phyloP scores from a whole-genome alignment of 2,113 vertebrate species.

The Semicossyphus pulcher region DNA sequence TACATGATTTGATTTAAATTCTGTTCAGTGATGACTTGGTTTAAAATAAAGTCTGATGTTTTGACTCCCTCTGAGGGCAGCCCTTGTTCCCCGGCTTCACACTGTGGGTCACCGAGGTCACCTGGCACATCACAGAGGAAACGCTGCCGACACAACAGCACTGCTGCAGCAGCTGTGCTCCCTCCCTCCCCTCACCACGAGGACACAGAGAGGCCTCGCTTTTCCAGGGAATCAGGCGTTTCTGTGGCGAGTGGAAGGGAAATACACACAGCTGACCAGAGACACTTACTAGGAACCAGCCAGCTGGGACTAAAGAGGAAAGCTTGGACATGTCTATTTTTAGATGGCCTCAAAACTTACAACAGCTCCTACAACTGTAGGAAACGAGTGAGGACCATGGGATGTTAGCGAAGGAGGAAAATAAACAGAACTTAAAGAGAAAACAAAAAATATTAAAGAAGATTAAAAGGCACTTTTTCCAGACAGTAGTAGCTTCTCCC shows the following conservation, averaged over 20 bases:
- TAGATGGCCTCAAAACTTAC: slow-evolving; percentile 31
- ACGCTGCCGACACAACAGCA: slow-evolving; percentile 61
- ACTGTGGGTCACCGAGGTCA: slow-evolving; percentile 71
- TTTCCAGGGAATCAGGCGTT: slow-evolving; percentile 16
- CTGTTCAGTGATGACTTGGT: too few relatives aligned
- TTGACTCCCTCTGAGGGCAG: slow-evolving; percentile 49
- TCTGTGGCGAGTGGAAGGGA: slow-evolving; percentile 11
- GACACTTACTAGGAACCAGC: slow-evolving; percentile 3
- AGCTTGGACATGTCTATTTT: slow-evolving; percentile 40
- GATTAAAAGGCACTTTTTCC: too few relatives aligned
- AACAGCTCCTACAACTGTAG: background rate
- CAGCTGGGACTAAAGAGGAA: slow-evolving; percentile 1
- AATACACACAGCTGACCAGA: slow-evolving; percentile 29
- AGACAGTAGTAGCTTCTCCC: too few relatives aligned
- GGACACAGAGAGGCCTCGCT: slow-evolving; percentile 37
- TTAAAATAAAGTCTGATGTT: slow-evolving; percentile 9
- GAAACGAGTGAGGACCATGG: slow-evolving; percentile 10
- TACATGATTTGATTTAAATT: too few relatives aligned
- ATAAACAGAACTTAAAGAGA: background rate
- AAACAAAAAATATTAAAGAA: background rate
- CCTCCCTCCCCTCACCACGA: slow-evolving; percentile 34
- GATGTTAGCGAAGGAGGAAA: slow-evolving; percentile 7
- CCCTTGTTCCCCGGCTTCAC: slow-evolving; percentile 51
- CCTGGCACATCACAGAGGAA: slow-evolving; percentile 75
- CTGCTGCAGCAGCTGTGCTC: slow-evolving; percentile 61